These are phyloP conservation scores for Odontamblyopus lacepedii DNA, from an alignment of 2,797 vertebrate species.

Conservation along the genomic window DNA sequence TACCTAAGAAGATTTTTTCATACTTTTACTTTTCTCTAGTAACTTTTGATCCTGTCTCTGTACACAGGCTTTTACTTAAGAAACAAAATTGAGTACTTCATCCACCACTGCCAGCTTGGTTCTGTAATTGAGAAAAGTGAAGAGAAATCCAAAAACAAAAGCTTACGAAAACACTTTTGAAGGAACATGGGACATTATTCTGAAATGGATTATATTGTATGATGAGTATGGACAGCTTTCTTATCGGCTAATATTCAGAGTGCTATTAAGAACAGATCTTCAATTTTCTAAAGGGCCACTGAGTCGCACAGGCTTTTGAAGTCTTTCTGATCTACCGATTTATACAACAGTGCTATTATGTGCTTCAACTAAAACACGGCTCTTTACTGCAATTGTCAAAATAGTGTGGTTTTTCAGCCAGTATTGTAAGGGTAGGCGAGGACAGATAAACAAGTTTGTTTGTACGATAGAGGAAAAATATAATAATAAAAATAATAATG, in stretches of 20 bases:
- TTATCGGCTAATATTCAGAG: slow-evolving; percentile 52
- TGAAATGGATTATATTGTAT: slow-evolving; percentile 42
- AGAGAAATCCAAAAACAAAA: slow-evolving; percentile 9
- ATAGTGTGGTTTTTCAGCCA: not conserved
- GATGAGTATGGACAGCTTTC: slow-evolving; percentile 48
- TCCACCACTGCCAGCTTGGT: too few relatives aligned
- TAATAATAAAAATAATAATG: not conserved
- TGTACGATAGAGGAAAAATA: not conserved
- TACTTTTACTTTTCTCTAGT: too few relatives aligned
- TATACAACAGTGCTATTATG: slow-evolving; percentile 17
- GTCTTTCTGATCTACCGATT: slow-evolving; percentile 44
- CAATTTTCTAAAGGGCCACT: slow-evolving; percentile 46
- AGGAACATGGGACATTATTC: slow-evolving; percentile 32
- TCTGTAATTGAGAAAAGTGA: not conserved
- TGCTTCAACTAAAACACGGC: not conserved
- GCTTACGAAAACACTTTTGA: slow-evolving; percentile 1
- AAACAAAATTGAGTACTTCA: too few relatives aligned
- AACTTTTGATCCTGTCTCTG: too few relatives aligned
- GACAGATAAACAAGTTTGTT: not conserved
- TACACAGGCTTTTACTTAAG: too few relatives aligned
- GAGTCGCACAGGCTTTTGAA: slow-evolving; percentile 42
- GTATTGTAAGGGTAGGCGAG: not conserved
- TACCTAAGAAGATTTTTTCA: too few relatives aligned
- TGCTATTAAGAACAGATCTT: slow-evolving; percentile 54
- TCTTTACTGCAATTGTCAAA: not conserved